Evolutionary conservation across 2,888 invertebrate species (phyloP).

Genomic region (Aporophyla nigra): DNA sequence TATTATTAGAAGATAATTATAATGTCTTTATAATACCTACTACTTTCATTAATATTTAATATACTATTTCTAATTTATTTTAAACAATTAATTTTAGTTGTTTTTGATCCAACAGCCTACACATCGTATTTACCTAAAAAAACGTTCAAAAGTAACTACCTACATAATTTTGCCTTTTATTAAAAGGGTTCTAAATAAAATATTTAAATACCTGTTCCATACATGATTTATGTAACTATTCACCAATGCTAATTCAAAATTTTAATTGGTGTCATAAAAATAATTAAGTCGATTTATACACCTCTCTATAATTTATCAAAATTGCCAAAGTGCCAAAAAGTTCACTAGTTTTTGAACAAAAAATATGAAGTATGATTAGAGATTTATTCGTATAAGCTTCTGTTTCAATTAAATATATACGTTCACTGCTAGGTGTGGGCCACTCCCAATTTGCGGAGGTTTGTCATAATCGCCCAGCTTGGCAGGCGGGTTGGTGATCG

Average conservation of each 20-base stretch:
- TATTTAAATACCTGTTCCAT: conserved; percentile 3
- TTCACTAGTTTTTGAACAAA: conserved; percentile 11
- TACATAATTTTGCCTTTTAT: not conserved
- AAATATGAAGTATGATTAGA: conserved; percentile 14
- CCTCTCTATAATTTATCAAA: conserved; percentile 32
- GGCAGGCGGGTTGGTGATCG: too few species aligned
- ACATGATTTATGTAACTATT: conserved; percentile 26
- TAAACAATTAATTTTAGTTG: not conserved
- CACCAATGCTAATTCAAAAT: conserved; percentile 22
- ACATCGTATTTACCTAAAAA: not conserved
- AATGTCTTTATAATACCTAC: not conserved
- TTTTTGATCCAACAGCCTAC: too few species aligned
- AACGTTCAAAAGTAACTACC: not conserved
- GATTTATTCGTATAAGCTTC: conserved; percentile 14
- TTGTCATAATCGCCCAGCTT: too few species aligned
- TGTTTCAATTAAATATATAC: not conserved
- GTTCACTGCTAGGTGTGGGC: too few species aligned
- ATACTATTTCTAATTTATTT: too few species aligned
- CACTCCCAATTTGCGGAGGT: too few species aligned
- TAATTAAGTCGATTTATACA: conserved; percentile 42
- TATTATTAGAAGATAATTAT: not conserved
- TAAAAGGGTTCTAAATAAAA: not conserved
- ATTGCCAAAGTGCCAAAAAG: not conserved
- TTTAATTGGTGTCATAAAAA: conserved; percentile 48
- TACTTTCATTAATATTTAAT: too few species aligned